Evolutionary conservation across 2,888 invertebrate species (phyloP), one percentile per base, ranked within the genome.

Genomic region (Agonopterix subpropinquella): DNA sequence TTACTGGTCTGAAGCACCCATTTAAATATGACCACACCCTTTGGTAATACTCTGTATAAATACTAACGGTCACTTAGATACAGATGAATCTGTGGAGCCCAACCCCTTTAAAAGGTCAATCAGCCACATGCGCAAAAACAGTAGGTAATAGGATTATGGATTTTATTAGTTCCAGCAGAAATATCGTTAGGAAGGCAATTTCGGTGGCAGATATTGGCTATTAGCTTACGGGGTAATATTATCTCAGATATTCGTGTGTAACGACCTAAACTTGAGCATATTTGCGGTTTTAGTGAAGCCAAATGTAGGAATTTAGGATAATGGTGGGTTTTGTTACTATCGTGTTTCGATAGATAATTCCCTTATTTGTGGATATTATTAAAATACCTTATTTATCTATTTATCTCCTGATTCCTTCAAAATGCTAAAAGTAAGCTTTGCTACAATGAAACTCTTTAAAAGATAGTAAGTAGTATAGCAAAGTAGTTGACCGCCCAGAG

Each of bases 121-220:
- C 62, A 65, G 67, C 70, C 67, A 67, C 70, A 70, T 73, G 67
- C 58, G 64, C 66, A 62, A 70, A 78, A 81, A 68, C 63, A 66
- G 58, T 62, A 64, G 44, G 70, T 85, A 84, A 85, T 78, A 77
- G 77, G 79, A 83, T 85, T 84, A 84, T 65, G 66, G 79, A 75
- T 84, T 84, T 84, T 85, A 86, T 86, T 84, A 84, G 79, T 78
- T 71, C 74, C 76, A 73, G 70, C 80, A 77, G 82, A 84, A 86
- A 86, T 86, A 82, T 81, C 81, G 85, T 86, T 84, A 83, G 79
- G 78, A 77, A 83, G 77, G 80, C 85, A 86, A 85, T 87, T 85
- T 86, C 72, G 82, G 77, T 71, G 76, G 72, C 81, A 81, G 81
- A 86, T 86, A 86, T 87, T 86, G 86, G 76, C 86, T 85, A 85